Evolutionary conservation across 1,140 invertebrate genomes (phyloP), one percentile per base, ranked within the genome.

Genomic region (Macrostomum lignano): DNA sequence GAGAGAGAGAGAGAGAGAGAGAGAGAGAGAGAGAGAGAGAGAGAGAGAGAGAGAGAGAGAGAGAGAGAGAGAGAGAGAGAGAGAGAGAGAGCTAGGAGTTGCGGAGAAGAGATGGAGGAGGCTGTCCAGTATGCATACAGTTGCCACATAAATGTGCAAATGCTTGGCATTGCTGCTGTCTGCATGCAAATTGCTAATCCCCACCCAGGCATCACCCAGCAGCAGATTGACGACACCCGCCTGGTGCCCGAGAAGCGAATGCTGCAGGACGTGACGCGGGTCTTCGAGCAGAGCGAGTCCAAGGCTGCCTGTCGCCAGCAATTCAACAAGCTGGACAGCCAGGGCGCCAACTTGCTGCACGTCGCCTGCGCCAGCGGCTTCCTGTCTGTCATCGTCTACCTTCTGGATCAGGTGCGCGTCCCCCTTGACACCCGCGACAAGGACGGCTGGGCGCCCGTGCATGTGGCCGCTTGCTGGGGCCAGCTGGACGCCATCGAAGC

Each of bases 151-250:
- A n/a, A n/a, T n/a, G n/a, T n/a, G n/a, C n/a, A n/a, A n/a, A n/a
- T n/a, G n/a, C n/a, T 37, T 22, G 22, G 21, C 15, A 5, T 2
- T 31, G n/a, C 29, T 31, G n/a, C n/a, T n/a, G n/a, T n/a, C n/a
- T n/a, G n/a, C n/a, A n/a, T n/a, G n/a, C n/a, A n/a, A n/a, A n/a
- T n/a, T n/a, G n/a, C n/a, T n/a, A n/a, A n/a, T 24, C 23, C 10
- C 13, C 25, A 25, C 13, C 2, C 39, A 58, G 61, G 65, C 25
- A 59, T 67, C 1, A 67, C 67, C 13, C 13, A 32, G 6, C 13
- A 14, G 5, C 31, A 32, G 17, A 32, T 32, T 9, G 19, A 28
- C 19, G 3, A 15, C 9, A 9, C 26, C 9, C 15, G 26, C 15
- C 15, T 15, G 15, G 14, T 15, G 9, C 26, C 26, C 9, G 26